Evolutionary conservation across 2,888 invertebrate genomes (phyloP), one percentile per base, ranked within the genome.

Genomic region (Drosophila atripex): DNA sequence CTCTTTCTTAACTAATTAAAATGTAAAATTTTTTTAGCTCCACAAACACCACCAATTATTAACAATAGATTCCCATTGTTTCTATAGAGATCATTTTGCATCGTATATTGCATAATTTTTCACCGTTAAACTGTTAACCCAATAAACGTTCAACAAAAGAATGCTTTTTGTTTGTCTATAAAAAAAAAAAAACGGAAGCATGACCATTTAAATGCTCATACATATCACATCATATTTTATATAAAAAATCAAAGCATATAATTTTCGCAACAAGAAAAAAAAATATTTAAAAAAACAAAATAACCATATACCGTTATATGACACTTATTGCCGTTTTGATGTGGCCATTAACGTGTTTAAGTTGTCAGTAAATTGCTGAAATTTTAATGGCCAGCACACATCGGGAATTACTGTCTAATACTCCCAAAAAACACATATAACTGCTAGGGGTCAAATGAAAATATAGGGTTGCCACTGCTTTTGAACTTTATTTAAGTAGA

Each of bases 281-380:
- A 23, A 23, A 23, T 4, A 18, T 18, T n/a, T 21, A 45, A 43
- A 46, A 69, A 41, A 38, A 50, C 23, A 6, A 50, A 51, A 18
- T 38, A n/a, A 38, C 45, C 9, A 18, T 28, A 18, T 45, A 32
- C 73, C 58, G 70, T 65, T 68, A 71, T 21, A 12, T 58, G 76
- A 3, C 71, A 60, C 52, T 18, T 71, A 50, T 50, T 18, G 35
- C 65, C 54, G 6, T 43, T 25, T 64, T 43, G 47, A 57, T 65
- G 53, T 63, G 45, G 11, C 43, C 47, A 65, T 66, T 71, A 79
- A 47, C 49, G 83, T 70, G 63, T 46, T 71, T 80, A 84, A 80
- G 66, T 71, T 77, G 60, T 71, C 71, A 75, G 77, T 75, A 86
- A 86, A 80, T 75, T 69, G 68, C 39, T 50, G 14, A 74, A 75